phyloP scores from a whole-genome alignment of 2,797 vertebrate species.

The Tokudaia tokunoshimensis region DNA sequence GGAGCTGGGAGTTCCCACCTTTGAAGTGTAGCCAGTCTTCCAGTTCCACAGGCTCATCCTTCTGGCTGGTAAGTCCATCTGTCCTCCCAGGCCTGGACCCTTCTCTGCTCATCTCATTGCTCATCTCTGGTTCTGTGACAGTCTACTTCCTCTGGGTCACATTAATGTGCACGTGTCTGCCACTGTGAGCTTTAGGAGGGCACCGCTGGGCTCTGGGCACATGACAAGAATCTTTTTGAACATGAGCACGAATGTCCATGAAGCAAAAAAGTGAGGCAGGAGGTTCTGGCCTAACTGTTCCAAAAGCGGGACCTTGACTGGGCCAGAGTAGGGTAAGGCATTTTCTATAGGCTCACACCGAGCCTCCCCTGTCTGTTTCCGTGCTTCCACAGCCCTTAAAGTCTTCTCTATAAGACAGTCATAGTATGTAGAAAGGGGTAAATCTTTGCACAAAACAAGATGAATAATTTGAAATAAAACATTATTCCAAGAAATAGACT shows the following conservation, averaged over 20 bases:
- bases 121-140: not conserved
- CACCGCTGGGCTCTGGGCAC: not conserved
- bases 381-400: not conserved
- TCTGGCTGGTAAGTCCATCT: not conserved
- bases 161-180: not conserved
- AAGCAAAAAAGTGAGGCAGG: not conserved
- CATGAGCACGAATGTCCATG: not conserved
- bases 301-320: not conserved
- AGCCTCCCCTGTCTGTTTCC: not conserved
- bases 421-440: not conserved
- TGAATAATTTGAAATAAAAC: constrained; percentile 28
- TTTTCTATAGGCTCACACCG: not conserved
- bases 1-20: not conserved
- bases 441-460: constrained; percentile 1
- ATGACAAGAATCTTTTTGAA: not conserved
- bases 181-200: not conserved
- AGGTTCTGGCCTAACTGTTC: not conserved
- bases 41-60: not conserved
- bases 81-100: not conserved
- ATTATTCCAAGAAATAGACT: constrained; percentile 42
- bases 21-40: not conserved
- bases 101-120: not conserved
- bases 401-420: not conserved
- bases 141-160: not conserved
- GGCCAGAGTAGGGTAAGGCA: not conserved